Conservation (phyloP, 2,797 vertebrate genomes). For the Notolabrus celidotus region DNA sequence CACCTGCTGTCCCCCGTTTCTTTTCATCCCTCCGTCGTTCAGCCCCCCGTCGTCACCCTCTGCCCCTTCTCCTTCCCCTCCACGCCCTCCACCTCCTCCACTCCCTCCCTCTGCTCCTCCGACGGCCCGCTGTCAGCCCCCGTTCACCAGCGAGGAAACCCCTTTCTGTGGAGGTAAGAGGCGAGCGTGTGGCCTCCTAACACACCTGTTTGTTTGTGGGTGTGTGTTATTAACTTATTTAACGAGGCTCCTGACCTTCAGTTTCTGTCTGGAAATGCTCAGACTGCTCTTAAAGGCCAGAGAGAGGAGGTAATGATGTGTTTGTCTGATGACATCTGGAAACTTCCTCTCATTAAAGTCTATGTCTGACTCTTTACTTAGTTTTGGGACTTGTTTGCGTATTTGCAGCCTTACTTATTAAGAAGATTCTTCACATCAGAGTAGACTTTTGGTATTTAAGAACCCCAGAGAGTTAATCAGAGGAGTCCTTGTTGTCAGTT, state of each 20-base stretch:
- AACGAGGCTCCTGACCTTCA: slow-evolving; percentile 2
- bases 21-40: slow-evolving; percentile 82
- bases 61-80: slow-evolving; percentile 44
- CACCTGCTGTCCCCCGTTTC: slow-evolving; percentile 90
- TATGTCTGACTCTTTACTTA: no score
- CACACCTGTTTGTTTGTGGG: slow-evolving; percentile 25
- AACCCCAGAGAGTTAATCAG: no score
- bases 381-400: no score
- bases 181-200: not conserved
- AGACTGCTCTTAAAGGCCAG: not conserved
- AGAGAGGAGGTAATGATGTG: not conserved
- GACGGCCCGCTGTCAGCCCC: slow-evolving; percentile 87
- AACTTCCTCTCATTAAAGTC: not conserved
- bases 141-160: slow-evolving; percentile 88
- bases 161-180: slow-evolving; percentile 96
- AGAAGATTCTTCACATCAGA: no score
- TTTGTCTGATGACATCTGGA: not conserved
- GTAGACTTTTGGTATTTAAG: no score
- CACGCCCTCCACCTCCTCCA: slow-evolving; percentile 61
- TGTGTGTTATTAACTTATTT: slow-evolving; percentile 20
- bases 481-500: no score
- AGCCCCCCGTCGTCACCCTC: slow-evolving; percentile 78
- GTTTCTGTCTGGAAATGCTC: not conserved
- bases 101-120: slow-evolving; percentile 85
- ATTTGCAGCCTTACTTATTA: no score